phyloP scores from a whole-genome alignment of 2,888 invertebrate species.

The Cheilosia pagana region DNA sequence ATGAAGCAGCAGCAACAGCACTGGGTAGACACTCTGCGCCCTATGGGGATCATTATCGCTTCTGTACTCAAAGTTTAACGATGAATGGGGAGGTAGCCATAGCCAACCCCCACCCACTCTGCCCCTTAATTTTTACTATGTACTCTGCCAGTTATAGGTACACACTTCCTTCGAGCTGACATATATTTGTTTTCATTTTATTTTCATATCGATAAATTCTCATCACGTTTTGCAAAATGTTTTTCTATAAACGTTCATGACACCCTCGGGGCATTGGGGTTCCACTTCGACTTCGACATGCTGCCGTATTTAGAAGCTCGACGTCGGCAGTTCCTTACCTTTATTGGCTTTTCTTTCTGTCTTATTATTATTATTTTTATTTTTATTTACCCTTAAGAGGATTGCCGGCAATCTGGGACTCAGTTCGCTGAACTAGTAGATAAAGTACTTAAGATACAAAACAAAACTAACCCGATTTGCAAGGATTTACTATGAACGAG shows the following conservation, averaged over 20 bases:
- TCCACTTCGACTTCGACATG: constrained; percentile 11
- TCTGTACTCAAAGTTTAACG: constrained; percentile 61
- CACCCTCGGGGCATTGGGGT: constrained; percentile 48
- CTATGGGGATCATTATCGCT: constrained; percentile 66
- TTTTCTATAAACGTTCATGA: constrained; percentile 73
- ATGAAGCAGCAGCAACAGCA: not conserved
- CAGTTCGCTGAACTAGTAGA: constrained; percentile 25
- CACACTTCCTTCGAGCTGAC: constrained; percentile 22
- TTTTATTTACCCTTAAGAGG: constrained; percentile 53
- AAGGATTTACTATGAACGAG: no score
- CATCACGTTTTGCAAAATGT: constrained; percentile 72
- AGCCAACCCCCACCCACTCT: not conserved
- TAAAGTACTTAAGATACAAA: not conserved
- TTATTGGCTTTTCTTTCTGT: constrained; percentile 35
- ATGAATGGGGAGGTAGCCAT: constrained; percentile 9
- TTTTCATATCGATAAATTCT: constrained; percentile 71
- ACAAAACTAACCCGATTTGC: no score
- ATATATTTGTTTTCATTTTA: constrained; percentile 53
- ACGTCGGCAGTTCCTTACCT: constrained; percentile 35
- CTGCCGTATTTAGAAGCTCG: constrained; percentile 45
- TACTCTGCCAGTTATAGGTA: constrained; percentile 2
- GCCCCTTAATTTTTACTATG: constrained; percentile 6
- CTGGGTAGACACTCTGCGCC: constrained; percentile 20
- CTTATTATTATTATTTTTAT: constrained; percentile 18
- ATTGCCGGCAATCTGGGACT: constrained; percentile 45